Evolutionary conservation across 2,888 invertebrate species (phyloP).

Genomic region (Spisula subtruncata): DNA sequence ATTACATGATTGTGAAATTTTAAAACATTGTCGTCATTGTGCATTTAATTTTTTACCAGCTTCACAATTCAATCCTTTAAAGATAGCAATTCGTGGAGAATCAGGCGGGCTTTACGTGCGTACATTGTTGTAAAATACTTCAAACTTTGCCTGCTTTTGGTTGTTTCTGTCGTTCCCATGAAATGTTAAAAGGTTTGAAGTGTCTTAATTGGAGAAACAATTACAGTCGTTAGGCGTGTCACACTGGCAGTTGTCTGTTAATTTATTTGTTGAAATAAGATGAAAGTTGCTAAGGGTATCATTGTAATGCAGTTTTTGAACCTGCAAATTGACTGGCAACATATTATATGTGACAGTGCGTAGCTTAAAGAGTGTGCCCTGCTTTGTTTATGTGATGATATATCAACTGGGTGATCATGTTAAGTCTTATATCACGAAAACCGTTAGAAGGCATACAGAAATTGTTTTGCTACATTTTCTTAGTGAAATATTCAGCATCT

Average conservation of each 20-base stretch:
- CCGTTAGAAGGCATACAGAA: neutral
- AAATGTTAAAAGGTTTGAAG: constrained; percentile 54
- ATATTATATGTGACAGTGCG: constrained; percentile 16
- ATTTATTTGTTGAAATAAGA: constrained; percentile 40
- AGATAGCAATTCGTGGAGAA: neutral
- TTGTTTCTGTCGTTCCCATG: constrained; percentile 17
- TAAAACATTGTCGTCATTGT: no score
- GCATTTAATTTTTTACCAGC: no score
- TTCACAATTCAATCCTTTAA: no score
- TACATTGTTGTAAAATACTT: neutral
- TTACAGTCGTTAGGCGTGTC: constrained; percentile 39
- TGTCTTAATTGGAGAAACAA: constrained; percentile 53
- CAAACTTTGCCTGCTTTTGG: neutral
- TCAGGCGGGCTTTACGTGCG: neutral
- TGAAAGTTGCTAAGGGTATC: constrained; percentile 34
- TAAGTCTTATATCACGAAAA: constrained; percentile 6
- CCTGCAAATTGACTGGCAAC: constrained; percentile 23
- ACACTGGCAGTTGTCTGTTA: constrained; percentile 30
- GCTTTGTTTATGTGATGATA: constrained; percentile 4
- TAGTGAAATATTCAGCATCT: neutral
- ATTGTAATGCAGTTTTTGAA: constrained; percentile 36
- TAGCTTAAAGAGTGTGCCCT: constrained; percentile 15
- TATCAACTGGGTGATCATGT: neutral
- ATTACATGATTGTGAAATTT: no score
- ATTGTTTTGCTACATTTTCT: neutral